These are phyloP conservation scores for Neogobius melanostomus DNA, from an alignment of 2,113 vertebrate genomes.

Conservation along the genomic window DNA sequence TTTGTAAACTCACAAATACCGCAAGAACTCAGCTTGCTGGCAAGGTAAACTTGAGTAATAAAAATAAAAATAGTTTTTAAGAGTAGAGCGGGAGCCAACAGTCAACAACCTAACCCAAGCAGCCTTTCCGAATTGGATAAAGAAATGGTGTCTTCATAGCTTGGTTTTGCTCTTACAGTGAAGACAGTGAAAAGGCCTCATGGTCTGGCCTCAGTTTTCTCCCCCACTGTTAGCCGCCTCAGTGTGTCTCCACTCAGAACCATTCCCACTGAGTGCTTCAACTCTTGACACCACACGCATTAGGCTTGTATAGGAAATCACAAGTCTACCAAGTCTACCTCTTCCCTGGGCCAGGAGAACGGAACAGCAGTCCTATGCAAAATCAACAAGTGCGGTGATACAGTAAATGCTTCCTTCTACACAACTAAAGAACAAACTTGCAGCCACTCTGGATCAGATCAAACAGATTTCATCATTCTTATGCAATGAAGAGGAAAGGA, in stretches of 20 bases:
- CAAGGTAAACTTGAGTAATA: too few relatives aligned
- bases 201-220: not conserved
- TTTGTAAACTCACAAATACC: too few relatives aligned
- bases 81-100: too few relatives aligned
- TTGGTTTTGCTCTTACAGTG: not conserved
- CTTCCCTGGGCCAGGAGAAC: not conserved
- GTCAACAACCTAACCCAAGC: not conserved
- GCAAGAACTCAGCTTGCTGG: too few relatives aligned
- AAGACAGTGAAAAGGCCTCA: not conserved
- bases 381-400: not conserved
- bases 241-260: not conserved
- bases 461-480: not conserved
- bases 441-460: not conserved
- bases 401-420: not conserved
- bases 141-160: not conserved
- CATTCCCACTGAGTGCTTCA: conserved; percentile 5
- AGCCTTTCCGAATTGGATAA: not conserved
- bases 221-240: not conserved
- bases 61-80: not conserved
- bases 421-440: not conserved
- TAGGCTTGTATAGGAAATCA: conserved; percentile 3
- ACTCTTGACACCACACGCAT: not conserved
- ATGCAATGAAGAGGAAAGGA: not conserved
- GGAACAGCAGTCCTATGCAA: not conserved
- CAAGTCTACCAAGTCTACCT: not conserved